phyloP scores from a whole-genome alignment of 2,113 vertebrate genomes.

The Rhinogobius similis region DNA sequence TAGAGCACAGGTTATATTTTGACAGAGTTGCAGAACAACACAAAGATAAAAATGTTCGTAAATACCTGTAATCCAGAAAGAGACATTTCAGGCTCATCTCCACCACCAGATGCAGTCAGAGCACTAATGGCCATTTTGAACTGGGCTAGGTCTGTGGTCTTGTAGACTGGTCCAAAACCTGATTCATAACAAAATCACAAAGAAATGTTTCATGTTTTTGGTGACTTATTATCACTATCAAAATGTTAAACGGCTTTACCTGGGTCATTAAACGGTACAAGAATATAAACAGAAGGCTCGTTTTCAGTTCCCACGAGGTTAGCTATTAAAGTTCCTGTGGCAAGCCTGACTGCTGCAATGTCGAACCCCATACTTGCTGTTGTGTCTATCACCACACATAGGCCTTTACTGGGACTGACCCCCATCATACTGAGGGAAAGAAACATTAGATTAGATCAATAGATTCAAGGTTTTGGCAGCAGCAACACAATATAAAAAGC shows the following conservation, averaged over 20 bases:
- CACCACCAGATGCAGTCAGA: neutral
- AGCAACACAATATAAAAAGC: no score
- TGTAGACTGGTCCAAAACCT: constrained; percentile 5
- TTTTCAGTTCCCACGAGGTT: neutral
- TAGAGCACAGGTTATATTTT: neutral
- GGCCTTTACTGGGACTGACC: neutral
- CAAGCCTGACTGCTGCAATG: neutral
- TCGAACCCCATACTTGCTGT: constrained; percentile 1
- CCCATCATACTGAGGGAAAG: constrained; percentile 7
- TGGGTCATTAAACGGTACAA: constrained; percentile 11
- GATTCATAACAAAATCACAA: neutral
- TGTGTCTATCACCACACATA: constrained; percentile 5
- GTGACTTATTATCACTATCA: neutral
- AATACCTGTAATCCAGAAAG: constrained; percentile 10
- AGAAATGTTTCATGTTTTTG: neutral
- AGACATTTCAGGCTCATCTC: constrained; percentile 8
- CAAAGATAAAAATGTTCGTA: neutral
- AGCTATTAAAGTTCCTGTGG: neutral
- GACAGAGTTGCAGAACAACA: neutral
- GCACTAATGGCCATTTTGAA: neutral
- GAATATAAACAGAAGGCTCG: constrained; percentile 6
- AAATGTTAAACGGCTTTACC: neutral
- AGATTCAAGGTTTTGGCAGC: no score
- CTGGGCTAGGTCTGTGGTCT: neutral
- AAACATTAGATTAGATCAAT: neutral